Conservation (phyloP, 2,113 vertebrate species). For the Sialia sialis region DNA sequence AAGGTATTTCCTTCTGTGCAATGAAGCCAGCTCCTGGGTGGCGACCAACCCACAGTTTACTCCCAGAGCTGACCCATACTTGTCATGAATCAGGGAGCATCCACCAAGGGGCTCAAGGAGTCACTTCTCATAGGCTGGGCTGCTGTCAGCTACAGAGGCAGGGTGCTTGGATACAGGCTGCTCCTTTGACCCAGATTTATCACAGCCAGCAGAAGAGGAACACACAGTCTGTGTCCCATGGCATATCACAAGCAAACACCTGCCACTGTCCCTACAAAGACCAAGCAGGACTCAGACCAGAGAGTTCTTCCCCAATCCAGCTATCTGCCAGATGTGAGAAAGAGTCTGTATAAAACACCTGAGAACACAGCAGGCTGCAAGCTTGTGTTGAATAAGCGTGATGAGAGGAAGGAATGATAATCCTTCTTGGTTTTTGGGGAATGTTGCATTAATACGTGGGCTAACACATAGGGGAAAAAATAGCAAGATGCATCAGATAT, state of each 20-base stretch:
- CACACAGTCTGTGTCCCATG: too few relatives aligned
- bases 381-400: neutral
- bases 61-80: neutral
- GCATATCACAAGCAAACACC: neutral
- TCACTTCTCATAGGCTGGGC: neutral
- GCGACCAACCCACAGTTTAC: neutral
- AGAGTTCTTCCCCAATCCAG: neutral
- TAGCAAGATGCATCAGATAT: neutral
- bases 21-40: neutral
- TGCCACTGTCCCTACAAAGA: neutral
- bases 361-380: neutral
- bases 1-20: neutral
- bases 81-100: neutral
- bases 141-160: neutral
- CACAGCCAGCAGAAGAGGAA: neutral
- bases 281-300: neutral
- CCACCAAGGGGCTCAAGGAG: neutral
- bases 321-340: neutral
- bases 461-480: neutral
- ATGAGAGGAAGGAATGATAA: neutral
- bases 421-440: neutral
- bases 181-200: neutral
- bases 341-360: neutral
- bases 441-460: neutral
- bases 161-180: neutral